Base-by-base conservation (phyloP, 2,113 vertebrate species). In the Oplegnathus fasciatus region DNA sequence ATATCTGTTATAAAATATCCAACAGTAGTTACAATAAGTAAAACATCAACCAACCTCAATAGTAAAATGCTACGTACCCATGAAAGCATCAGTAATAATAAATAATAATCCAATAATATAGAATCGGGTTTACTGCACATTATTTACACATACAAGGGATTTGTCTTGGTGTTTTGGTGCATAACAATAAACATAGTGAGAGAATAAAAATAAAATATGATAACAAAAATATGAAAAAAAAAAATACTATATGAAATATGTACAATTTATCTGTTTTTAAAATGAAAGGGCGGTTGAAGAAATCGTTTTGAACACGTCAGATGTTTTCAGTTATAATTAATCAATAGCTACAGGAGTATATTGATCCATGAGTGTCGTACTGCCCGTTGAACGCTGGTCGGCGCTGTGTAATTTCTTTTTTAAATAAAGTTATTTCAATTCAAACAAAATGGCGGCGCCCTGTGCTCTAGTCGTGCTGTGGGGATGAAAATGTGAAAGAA, bases 371-470 rank as follows among this genome's bases (percentile, higher is more conserved):
- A 17, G 4, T 30, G 37, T 42, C 28, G 0, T 64, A 7, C 48
- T 50, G 9, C 14, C 5, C 1, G 6, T 48, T 60, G 9, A 40
- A 20, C 44, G 8, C 44, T 66, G 1, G 52, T 22, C 0, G 69
- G 42, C 85, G 65, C 82, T 82, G 40, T 48, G 8, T 3, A 0
- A n/a, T 13, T 55, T 40, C 2, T 2, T 17, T 67, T 89, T 80
- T 77, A 83, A 93, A 93, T 92, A 91, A 92, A 93, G 89, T 81
- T 93, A 2, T 69, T 42, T 37, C 0, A 15, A 75, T 78, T 84
- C 37, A 89, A 95, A 92, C 82, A 94, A 92, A 18, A 96, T 96
- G 95, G 93, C 91, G 26, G 93, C 92, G 30, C 40, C 60, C 87
- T 8, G 37, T 1, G 15, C 0, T 3, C 15, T 9, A 13, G 2